A percentile compares a stretch with the other conserved stretches of the same genome.
Evolutionary conservation across 2,888 invertebrate genomes (phyloP).

Genomic region (Teleogryllus oceanicus): DNA sequence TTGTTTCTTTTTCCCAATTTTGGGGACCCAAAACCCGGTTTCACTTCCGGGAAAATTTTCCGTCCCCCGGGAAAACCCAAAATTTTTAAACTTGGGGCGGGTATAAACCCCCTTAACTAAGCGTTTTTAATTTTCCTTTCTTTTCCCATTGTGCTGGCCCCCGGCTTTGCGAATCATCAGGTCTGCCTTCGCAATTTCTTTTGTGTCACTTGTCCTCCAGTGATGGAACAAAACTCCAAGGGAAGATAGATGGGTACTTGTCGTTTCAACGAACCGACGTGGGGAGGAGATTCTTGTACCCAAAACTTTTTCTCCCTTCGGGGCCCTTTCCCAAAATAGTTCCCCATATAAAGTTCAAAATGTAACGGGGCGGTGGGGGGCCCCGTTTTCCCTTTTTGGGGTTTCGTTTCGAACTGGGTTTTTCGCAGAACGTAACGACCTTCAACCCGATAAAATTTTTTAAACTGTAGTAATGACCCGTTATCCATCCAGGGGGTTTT

Average conservation of each 20-base stretch:
- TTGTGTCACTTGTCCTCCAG: conserved; percentile 73
- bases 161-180: conserved; percentile 87
- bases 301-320: conserved; percentile 48
- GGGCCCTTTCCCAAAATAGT: too few relatives aligned
- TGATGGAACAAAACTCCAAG: conserved; percentile 64
- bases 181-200: conserved; percentile 84
- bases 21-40: conserved; percentile 79
- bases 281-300: conserved; percentile 72
- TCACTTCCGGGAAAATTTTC: conserved; percentile 72
- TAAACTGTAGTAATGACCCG: too few relatives aligned
- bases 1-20: conserved; percentile 58
- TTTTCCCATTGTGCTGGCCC: conserved; percentile 72
- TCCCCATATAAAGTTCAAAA: conserved; percentile 40
- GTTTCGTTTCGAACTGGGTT: conserved; percentile 47
- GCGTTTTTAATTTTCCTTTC: conserved; percentile 75
- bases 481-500: conserved; percentile 39
- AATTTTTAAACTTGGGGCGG: conserved; percentile 68
- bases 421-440: conserved; percentile 50
- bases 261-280: conserved; percentile 61
- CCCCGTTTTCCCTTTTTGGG: conserved; percentile 51
- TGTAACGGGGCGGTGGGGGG: conserved; percentile 42
- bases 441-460: conserved; percentile 42
- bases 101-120: conserved; percentile 43
- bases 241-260: conserved; percentile 48
- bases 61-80: conserved; percentile 72